A percentile compares a stretch with the other conserved stretches of the same genome.
These are phyloP conservation scores for Lucinisca nassula DNA, from an alignment of 2,888 invertebrate species.

Conservation along the genomic window DNA sequence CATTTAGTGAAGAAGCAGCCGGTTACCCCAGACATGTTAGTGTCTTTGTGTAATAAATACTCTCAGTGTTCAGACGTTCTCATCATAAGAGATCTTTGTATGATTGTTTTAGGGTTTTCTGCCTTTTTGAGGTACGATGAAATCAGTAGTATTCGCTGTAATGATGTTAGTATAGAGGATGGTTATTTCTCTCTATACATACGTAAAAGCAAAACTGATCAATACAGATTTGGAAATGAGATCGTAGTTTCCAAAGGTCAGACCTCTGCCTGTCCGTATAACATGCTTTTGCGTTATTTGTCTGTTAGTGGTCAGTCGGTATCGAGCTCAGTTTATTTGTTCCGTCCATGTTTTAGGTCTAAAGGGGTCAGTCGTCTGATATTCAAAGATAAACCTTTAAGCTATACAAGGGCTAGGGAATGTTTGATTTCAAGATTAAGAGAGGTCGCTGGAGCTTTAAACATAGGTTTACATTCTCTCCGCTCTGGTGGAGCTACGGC, in stretches of 20 bases:
- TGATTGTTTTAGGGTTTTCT: slow-evolving; percentile 49
- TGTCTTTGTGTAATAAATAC: slow-evolving; percentile 27
- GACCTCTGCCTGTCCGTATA: slow-evolving; percentile 57
- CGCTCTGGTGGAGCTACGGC: background rate
- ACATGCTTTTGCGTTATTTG: slow-evolving; percentile 51
- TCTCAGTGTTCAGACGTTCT: slow-evolving; percentile 14
- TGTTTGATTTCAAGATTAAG: slow-evolving; percentile 34
- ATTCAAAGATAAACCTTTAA: slow-evolving; percentile 53
- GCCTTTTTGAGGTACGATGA: slow-evolving; percentile 44
- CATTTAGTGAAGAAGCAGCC: slow-evolving; percentile 45
- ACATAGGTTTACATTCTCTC: slow-evolving; percentile 42
- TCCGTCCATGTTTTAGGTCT: slow-evolving; percentile 52
- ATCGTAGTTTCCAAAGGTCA: slow-evolving; percentile 53
- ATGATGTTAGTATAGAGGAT: slow-evolving; percentile 33
- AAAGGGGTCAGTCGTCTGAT: slow-evolving; percentile 41
- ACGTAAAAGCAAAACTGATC: slow-evolving; percentile 60
- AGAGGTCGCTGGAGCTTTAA: slow-evolving; percentile 22
- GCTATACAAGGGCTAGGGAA: slow-evolving; percentile 59
- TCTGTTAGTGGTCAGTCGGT: background rate
- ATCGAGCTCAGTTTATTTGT: slow-evolving; percentile 32
- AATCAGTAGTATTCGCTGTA: slow-evolving; percentile 34
- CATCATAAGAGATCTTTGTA: slow-evolving; percentile 49
- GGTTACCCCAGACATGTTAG: slow-evolving; percentile 40
- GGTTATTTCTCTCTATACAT: slow-evolving; percentile 46
- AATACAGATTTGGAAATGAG: slow-evolving; percentile 47